These are phyloP conservation scores for Gymnothorax reevesii DNA, from an alignment of 2,797 vertebrate genomes.

Conservation along the genomic window DNA sequence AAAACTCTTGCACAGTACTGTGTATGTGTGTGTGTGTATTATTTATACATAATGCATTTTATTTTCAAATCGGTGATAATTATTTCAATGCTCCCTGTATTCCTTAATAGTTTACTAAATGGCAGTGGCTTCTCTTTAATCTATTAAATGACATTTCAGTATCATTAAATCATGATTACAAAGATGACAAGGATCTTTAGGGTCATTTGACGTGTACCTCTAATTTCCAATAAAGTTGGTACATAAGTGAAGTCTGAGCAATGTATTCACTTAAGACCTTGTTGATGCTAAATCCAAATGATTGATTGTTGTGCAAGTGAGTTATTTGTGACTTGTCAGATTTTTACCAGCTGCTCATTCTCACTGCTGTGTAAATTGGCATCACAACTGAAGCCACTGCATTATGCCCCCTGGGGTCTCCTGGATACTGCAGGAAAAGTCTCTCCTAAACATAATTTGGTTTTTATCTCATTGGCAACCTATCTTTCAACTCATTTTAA, in stretches of 20 bases:
- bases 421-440: neutral
- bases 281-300: slow-evolving; percentile 12
- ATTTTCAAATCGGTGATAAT: neutral
- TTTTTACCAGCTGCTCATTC: neutral
- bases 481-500: neutral
- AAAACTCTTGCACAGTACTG: no score
- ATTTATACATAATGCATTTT: no score
- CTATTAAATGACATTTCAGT: neutral
- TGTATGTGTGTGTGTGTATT: no score
- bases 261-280: neutral
- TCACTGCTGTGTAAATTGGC: neutral
- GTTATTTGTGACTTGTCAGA: neutral
- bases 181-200: neutral
- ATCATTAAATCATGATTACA: neutral
- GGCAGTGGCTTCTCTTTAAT: neutral
- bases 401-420: neutral
- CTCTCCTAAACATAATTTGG: neutral
- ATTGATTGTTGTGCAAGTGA: neutral
- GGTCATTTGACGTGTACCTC: neutral
- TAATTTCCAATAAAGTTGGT: neutral
- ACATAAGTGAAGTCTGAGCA: neutral
- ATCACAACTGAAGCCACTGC: neutral
- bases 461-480: neutral
- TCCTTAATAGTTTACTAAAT: neutral
- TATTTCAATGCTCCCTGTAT: neutral